These are phyloP conservation scores for Lepidonotus clava DNA, from an alignment of 2,888 invertebrate species.

Conservation along the genomic window DNA sequence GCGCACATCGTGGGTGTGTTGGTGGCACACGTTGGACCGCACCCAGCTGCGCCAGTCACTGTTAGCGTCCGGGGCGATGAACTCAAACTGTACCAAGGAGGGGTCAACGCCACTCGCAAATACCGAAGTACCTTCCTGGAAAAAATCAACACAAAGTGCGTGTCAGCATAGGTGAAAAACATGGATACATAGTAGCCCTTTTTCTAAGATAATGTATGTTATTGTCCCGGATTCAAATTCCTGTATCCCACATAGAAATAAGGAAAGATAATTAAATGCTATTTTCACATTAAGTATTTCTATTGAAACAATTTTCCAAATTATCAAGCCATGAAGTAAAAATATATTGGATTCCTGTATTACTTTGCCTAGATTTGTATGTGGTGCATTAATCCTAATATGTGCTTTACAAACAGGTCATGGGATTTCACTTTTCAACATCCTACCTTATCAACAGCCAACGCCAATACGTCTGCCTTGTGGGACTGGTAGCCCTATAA, in stretches of 20 bases:
- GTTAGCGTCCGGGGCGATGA: conserved; percentile 83
- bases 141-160: neutral
- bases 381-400: too few relatives aligned
- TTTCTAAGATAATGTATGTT: too few relatives aligned
- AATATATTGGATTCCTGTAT: neutral
- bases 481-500: conserved; percentile 86
- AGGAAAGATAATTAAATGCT: too few relatives aligned
- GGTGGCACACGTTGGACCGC: conserved; percentile 87
- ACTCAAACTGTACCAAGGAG: conserved; percentile 86
- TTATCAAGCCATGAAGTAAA: too few relatives aligned
- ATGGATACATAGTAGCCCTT: too few relatives aligned
- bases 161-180: too few relatives aligned
- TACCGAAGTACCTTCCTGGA: conserved; percentile 72
- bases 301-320: too few relatives aligned
- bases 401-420: too few relatives aligned
- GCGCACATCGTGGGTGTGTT: conserved; percentile 94
- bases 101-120: conserved; percentile 86
- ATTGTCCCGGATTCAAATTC: too few relatives aligned
- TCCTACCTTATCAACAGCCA: conserved; percentile 84
- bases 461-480: conserved; percentile 89
- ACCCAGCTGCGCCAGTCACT: conserved; percentile 86
- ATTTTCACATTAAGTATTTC: too few relatives aligned
- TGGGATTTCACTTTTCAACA: too few relatives aligned
- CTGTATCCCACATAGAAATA: too few relatives aligned
- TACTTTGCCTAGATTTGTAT: neutral